Base-by-base conservation (phyloP, 1,140 invertebrate species). In the Temnothorax curvispinosus region DNA sequence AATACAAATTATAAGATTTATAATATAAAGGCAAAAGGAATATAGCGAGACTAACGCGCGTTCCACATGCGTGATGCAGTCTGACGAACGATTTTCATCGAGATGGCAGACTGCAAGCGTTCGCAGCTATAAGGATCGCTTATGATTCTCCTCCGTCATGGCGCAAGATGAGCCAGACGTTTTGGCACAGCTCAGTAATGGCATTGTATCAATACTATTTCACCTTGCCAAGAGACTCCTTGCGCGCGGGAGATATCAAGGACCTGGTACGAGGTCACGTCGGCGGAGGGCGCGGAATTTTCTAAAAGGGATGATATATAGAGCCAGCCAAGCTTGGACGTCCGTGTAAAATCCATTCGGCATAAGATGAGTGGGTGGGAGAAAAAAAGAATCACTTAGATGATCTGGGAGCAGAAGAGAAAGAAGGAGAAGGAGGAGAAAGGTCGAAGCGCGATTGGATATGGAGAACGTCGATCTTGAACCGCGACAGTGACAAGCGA, bases 341-440 rank as follows among this genome's bases (percentile, higher is more conserved):
- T 82, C 58, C 38, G 75, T 90, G 62, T 85, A 89, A 90, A 86
- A 90, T 89, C 89, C 85, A 90, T 90, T 87, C 85, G 76, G 32
- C 54, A 72, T 69, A 74, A 88, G 50, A n/a, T 41, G n/a, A 50
- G 47, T 41, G 52, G 44, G 21, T 18, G 54, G 18, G 1, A 65
- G 8, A 38, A 41, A 44, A 71, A 71, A 58, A 74, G 75, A 90
- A 87, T 89, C 88, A 90, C 85, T 89, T 89, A 82, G 52, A 38
- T 56, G 62, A 86, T 62, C 69, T 13, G 62, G 58, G 35, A 71
- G 9, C 13, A 15, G 5, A 32, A 77, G 27, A 52, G 27, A 54
- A 2, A 15, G 52, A 54, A 4, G 67, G 56, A 75, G 52, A 56
- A n/a, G 15, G 54, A 38, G 58, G 41, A 81, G 15, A 56, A 47